Evolutionary conservation across 2,797 vertebrate species (phyloP), one percentile per base, ranked within the genome.

Genomic region (Hippoglossus hippoglossus): DNA sequence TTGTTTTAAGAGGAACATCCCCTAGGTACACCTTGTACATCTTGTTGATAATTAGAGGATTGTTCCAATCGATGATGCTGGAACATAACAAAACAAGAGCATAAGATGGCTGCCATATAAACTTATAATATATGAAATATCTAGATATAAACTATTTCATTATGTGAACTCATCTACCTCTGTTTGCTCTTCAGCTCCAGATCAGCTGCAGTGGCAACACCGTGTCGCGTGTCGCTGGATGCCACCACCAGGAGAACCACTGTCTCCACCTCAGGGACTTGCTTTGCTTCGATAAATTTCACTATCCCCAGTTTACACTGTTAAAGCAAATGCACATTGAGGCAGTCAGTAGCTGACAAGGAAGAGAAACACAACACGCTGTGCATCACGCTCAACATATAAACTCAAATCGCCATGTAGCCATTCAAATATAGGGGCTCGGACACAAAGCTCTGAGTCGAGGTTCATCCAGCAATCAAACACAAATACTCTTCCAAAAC

Each of bases 11-110:
- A 67, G 98, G 97, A 93, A 99, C 98, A 81, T 99, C 98, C 46
- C 98, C 98, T 84, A 99, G 94, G 89, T 99, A 99, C 10, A 99
- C 97, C 83, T 97, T 99, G 92, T 96, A 99, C 95, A 99, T 96
- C 93, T 96, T 99, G 93, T 96, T 98, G 91, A 99, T 94, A 68
- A 99, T 98, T 69, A 94, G 78, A 79, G 97, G 96, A 91, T 97
- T 98, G 87, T 99, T 99, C 98, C 98, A 99, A 85, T 99, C 98
- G 74, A 99, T 96, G 87, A 99, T 95, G 92, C 98, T 99, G 91
- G 24, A 91, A 78, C 19, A 84, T 58, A 80, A 78, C 6, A 82
- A 73, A 82, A 67, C 5, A 84, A 49, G n/a, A 2, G 39, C 6
- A 59, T 47, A 13, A 55, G 13, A 13, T n/a, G 26, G 5, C 18